Base-by-base conservation (phyloP, 2,113 vertebrate genomes). In the Ardeotis arabs region DNA sequence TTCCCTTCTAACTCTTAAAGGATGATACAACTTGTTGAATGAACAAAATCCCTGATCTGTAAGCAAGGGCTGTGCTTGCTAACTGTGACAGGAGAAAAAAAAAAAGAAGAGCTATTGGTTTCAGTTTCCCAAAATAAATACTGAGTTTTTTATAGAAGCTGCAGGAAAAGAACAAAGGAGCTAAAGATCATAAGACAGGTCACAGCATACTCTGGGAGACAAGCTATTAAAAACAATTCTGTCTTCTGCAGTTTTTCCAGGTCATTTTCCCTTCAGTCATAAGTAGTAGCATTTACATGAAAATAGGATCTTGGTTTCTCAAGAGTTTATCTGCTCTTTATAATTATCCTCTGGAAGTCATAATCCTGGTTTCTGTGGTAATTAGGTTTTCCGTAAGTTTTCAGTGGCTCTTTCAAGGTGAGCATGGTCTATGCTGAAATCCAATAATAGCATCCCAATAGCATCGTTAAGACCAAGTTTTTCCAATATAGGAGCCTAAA, bases 101-200 rank as follows among this genome's bases (percentile, higher is more conserved):
- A 56, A 62, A 81, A 27, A 44, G 4, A 55, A 56, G 33, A 35
- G 14, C 19, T 92, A 60, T 75, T 76, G 35, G 69, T 69, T 93
- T 84, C 73, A 79, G 62, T 92, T 95, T 84, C 89, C 77, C 53
- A 69, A 92, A 95, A 97, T 92, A 93, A 93, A 89, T 64, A 76
- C 69, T 29, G 5, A 8, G 31, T 0, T 3, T 37, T 92, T 50
- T 88, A 68, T 52, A 89, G 64, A 69, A 82, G 28, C 53, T 69
- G 5, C 47, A 89, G 77, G 17, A 76, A 94, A 93, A 96, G 86
- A 89, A 89, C 45, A 95, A 93, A 92, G 73, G 60, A 84, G 33
- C 49, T 90, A 89, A 95, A 79, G 88, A 94, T 91, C 80, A 50
- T 76, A 76, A 68, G 86, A 87, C 80, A 80, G 88, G 90, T 91